Conservation (phyloP, 1,140 invertebrate species). For the Heliothis subflexa region DNA sequence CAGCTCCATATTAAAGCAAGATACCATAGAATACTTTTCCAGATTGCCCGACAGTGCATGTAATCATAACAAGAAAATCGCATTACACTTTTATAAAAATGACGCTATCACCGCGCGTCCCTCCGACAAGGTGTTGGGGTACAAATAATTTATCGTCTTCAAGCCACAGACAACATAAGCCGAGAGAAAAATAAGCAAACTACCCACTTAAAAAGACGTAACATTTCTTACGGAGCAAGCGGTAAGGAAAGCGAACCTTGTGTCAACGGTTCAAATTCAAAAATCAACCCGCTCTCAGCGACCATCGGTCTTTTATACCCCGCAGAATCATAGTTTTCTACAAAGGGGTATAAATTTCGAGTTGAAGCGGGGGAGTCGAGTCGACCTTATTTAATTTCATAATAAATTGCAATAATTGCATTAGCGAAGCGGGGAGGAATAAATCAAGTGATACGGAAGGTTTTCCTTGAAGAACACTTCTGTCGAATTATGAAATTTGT, state of each 20-base stretch:
- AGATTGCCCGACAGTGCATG: constrained; percentile 43
- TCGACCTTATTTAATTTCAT: constrained; percentile 84
- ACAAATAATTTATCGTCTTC: constrained; percentile 82
- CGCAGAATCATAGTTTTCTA: constrained; percentile 67
- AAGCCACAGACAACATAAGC: constrained; percentile 80
- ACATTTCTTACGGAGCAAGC: constrained; percentile 47
- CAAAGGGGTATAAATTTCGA: constrained; percentile 81
- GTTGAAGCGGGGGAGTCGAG: constrained; percentile 65
- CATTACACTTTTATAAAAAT: constrained; percentile 85
- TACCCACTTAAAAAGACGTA: constrained; percentile 78
- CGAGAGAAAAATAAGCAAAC: constrained; percentile 84
- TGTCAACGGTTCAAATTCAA: constrained; percentile 62
- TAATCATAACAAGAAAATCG: constrained; percentile 81
- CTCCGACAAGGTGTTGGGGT: constrained; percentile 77
- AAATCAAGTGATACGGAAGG: constrained; percentile 74
- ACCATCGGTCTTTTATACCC: constrained; percentile 62
- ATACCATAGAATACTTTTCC: constrained; percentile 24
- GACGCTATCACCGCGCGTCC: constrained; percentile 74
- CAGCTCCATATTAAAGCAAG: constrained; percentile 20
- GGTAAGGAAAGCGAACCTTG: constrained; percentile 65
- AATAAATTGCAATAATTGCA: constrained; percentile 86
- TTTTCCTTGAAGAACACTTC: constrained; percentile 54
- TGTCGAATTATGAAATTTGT: constrained; percentile 48
- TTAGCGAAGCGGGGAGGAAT: constrained; percentile 73
- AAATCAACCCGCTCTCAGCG: constrained; percentile 67